These are phyloP conservation scores for Aegithalos caudatus DNA, from an alignment of 2,113 vertebrate genomes.

Conservation along the genomic window DNA sequence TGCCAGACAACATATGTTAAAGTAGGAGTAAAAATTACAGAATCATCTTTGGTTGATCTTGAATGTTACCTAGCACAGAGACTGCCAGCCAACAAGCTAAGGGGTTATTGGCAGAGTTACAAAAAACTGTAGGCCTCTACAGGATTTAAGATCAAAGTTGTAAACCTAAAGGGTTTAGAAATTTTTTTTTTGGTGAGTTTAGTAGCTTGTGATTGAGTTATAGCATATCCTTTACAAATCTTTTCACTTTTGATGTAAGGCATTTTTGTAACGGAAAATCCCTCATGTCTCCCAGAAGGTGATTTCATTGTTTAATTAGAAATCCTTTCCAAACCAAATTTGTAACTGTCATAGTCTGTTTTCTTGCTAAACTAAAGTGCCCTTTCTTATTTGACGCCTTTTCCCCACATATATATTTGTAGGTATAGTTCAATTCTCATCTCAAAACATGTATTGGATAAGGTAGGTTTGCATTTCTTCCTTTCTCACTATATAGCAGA, in stretches of 20 bases:
- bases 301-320: background rate
- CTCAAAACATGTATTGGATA: background rate
- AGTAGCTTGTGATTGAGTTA: background rate
- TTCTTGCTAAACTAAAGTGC: background rate
- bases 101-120: background rate
- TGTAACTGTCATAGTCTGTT: background rate
- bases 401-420: background rate
- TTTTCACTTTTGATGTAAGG: background rate
- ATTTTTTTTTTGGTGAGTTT: background rate
- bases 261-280: background rate
- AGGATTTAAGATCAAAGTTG: conserved; percentile 16
- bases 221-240: background rate
- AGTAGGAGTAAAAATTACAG: background rate
- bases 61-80: background rate
- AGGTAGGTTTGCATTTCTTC: background rate
- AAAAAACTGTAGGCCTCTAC: background rate
- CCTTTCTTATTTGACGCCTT: background rate
- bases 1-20: background rate
- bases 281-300: background rate
- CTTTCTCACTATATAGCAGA: background rate
- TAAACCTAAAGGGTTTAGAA: background rate
- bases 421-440: background rate
- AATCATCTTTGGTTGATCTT: background rate
- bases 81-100: background rate
- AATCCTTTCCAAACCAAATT: background rate